Conservation (phyloP, 2,797 vertebrate species). For the Mycteria americana region DNA sequence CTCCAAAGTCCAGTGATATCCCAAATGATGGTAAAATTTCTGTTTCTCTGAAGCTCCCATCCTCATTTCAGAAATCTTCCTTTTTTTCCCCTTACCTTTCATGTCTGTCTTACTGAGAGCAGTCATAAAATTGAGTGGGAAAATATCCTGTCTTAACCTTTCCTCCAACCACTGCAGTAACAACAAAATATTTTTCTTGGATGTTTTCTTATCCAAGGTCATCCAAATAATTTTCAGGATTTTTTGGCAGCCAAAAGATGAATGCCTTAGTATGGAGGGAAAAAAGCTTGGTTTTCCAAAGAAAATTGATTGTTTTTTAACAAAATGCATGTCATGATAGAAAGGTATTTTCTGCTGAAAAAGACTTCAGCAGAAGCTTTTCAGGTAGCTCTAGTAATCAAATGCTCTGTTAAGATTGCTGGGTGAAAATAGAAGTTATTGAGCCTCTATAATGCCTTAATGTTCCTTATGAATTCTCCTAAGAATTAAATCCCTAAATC, state of each 20-base stretch:
- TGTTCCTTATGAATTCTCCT: neutral
- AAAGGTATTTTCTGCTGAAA: neutral
- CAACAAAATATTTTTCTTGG: constrained; percentile 4
- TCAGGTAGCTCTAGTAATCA: neutral
- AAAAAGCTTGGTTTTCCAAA: neutral
- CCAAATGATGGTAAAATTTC: neutral
- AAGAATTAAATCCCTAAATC: neutral
- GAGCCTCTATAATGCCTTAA: neutral
- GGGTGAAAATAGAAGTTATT: neutral
- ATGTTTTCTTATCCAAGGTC: neutral
- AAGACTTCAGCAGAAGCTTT: neutral
- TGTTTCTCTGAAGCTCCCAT: neutral
- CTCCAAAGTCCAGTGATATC: neutral
- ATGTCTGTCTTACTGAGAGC: neutral
- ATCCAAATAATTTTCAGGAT: neutral
- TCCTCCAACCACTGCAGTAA: neutral
- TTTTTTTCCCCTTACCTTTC: neutral
- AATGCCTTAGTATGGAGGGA: neutral
- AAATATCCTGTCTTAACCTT: neutral
- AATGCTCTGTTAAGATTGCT: neutral
- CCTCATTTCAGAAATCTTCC: neutral
- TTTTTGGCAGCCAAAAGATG: neutral
- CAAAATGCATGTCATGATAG: neutral
- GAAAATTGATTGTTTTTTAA: neutral
- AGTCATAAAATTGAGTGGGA: neutral